phyloP scores from a whole-genome alignment of 2,113 vertebrate genomes.

The crab-eating macaque (Macaca fascicularis) region T2T-MFA8v1.1 NC_088389.1:120250001-120250500 shows the following conservation, averaged over 20 bases:
- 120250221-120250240: neutral
- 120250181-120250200: rapidly evolving
- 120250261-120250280: neutral
- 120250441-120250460: no score
- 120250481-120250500: neutral
- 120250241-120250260: neutral
- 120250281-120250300: neutral
- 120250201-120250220: neutral
- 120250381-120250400: neutral
- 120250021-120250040: neutral
- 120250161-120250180: neutral
- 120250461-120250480: no score
- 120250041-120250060: neutral
- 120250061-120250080: neutral
- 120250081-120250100: neutral
- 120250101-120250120: neutral
- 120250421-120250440: neutral
- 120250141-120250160: neutral
- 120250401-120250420: neutral
- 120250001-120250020: neutral
- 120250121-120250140: neutral
- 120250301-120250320: neutral
- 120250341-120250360: neutral
- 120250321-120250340: neutral
- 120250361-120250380: neutral